Conservation (phyloP, 1,140 invertebrate genomes). For the Cyclargus thomasi region DNA sequence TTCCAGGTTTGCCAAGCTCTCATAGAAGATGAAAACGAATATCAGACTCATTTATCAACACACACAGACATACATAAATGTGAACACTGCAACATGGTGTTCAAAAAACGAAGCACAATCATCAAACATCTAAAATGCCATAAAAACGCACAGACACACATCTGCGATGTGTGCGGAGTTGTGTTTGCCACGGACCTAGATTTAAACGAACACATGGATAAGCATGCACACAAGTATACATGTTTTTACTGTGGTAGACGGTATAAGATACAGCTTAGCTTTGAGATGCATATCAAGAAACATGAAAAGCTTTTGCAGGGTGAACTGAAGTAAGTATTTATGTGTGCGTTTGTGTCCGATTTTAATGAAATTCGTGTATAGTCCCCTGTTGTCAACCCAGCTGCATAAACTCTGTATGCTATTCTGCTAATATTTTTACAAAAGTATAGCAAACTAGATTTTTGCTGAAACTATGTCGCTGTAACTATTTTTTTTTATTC, state of each 20-base stretch:
- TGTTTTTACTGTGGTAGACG: conserved; percentile 60
- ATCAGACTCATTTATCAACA: conserved; percentile 44
- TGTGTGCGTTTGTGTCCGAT: no score
- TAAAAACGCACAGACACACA: conserved; percentile 35
- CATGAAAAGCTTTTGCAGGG: conserved; percentile 49
- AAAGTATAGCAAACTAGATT: no score
- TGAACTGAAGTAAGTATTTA: conserved; percentile 35
- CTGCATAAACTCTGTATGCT: no score
- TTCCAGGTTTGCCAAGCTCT: conserved; percentile 54
- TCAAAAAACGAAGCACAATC: conserved; percentile 51
- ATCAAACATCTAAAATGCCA: conserved; percentile 54
- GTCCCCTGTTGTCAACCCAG: no score
- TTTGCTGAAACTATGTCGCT: no score
- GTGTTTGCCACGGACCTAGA: conserved; percentile 38
- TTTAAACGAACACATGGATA: conserved; percentile 44
- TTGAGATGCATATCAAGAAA: conserved; percentile 61
- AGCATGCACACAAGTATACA: conserved; percentile 53
- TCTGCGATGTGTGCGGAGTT: conserved; percentile 56
- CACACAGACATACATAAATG: conserved; percentile 52
- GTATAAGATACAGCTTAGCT: conserved; percentile 55
- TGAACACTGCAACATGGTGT: conserved; percentile 45
- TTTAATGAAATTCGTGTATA: no score
- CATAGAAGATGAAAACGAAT: conserved; percentile 49
- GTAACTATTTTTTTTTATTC: no score
- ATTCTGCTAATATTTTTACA: no score